phyloP scores from a whole-genome alignment of 2,113 vertebrate species.

The Neolamprologus modestus region DNA sequence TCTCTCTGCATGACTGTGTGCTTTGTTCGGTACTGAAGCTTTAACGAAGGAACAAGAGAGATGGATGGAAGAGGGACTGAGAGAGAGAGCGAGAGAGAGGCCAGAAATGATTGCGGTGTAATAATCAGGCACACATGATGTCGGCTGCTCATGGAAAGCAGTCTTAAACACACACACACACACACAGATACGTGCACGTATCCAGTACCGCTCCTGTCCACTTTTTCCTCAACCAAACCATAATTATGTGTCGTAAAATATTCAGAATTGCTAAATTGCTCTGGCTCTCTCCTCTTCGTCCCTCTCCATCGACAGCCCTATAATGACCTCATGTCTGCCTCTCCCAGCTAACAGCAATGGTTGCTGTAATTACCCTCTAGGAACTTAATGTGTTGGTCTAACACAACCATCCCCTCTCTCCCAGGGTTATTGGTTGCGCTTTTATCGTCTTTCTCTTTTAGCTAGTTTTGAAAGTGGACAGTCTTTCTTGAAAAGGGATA shows the following conservation, averaged over 20 bases:
- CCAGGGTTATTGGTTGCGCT: conserved; percentile 39
- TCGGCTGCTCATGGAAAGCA: conserved; percentile 12
- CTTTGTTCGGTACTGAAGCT: conserved; percentile 50
- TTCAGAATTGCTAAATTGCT: conserved; percentile 66
- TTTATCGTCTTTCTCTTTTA: conserved; percentile 38
- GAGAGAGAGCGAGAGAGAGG: not conserved
- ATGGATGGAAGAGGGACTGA: conserved; percentile 33
- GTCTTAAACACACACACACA: not conserved
- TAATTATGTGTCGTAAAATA: conserved; percentile 69
- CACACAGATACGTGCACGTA: not conserved
- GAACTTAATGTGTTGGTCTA: conserved; percentile 63
- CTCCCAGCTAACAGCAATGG: conserved; percentile 50
- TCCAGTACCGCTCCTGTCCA: conserved; percentile 27
- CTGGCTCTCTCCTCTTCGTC: conserved; percentile 52
- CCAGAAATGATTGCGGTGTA: conserved; percentile 56
- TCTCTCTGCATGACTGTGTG: conserved; percentile 59
- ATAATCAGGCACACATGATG: conserved; percentile 65
- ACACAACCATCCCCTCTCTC: conserved; percentile 46
- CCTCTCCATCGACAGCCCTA: conserved; percentile 49
- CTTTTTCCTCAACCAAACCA: conserved; percentile 45
- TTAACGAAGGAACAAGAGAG: conserved; percentile 41
- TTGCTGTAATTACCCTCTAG: conserved; percentile 64
- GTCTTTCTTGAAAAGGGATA: conserved; percentile 19
- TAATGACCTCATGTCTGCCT: conserved; percentile 69
- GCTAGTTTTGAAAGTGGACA: conserved; percentile 2